Evolutionary conservation across 2,113 vertebrate species (phyloP), one percentile per base, ranked within the genome.

Genomic region (Eurystomus gularis): DNA sequence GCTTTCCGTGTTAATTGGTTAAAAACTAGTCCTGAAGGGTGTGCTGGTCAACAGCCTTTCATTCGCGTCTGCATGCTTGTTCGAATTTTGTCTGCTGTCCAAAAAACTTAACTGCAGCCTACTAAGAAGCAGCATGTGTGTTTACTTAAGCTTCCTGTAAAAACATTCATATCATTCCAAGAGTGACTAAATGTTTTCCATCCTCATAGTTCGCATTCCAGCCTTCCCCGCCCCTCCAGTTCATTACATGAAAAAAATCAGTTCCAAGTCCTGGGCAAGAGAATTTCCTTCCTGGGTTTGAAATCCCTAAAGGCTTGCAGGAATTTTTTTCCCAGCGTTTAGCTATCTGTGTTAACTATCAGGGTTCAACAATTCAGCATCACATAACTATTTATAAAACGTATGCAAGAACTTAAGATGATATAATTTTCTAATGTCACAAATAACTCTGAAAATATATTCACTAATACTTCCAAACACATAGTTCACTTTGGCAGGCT

Each of bases 91-190:
- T 97, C 97, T 97, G 95, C 96, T 84, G 92, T 97, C 98, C 98
- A 98, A 97, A 97, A 97, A 98, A 97, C 96, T 97, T 97, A 97
- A 98, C 97, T 98, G 96, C 95, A 96, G 97, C 96, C 97, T 97
- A 96, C 95, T 97, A 96, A 97, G 93, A 95, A 97, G 97, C 97
- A 98, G 97, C 97, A 97, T 98, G 94, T 95, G 97, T 98, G 98
- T 98, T 98, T 98, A 98, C 97, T 98, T 98, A 98, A 98, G 98
- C 97, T 98, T 98, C 98, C 97, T 98, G 97, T 97, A 98, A 98
- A 98, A 98, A 98, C 98, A 98, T 98, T 98, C 98, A 98, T 98
- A 98, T 98, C 98, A 98, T 98, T 98, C 98, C 98, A 98, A 98
- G 98, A 98, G 98, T 98, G 98, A 98, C 98, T 98, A 98, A 98